Percentiles rank a stretch among this genome's conserved stretches.
phyloP scores from a whole-genome alignment of 2,797 vertebrate genomes.

The Acanthurus leucopareius region DNA sequence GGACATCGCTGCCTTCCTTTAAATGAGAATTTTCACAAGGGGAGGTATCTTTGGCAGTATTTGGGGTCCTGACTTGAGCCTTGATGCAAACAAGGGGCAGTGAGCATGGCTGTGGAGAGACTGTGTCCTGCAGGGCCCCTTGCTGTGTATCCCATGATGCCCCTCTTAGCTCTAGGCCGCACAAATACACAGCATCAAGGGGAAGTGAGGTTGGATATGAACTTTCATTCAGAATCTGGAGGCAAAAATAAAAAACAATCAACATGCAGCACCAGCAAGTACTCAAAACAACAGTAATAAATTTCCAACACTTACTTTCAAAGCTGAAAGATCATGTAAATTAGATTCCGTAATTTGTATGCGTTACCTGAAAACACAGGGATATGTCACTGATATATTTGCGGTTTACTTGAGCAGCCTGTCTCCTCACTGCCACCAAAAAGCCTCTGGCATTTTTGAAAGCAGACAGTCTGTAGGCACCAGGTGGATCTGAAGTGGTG shows the following conservation, averaged over 20 bases:
- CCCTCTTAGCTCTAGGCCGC: conserved; percentile 86
- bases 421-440: conserved; percentile 83
- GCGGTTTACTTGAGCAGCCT: conserved; percentile 71
- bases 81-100: conserved; percentile 83
- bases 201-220: conserved; percentile 45
- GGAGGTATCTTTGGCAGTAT: background rate
- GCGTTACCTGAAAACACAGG: conserved; percentile 81
- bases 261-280: background rate
- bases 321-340: background rate
- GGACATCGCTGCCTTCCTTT: background rate
- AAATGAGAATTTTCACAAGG: conserved; percentile 31
- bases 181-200: conserved; percentile 76
- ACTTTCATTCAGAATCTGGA: conserved; percentile 75
- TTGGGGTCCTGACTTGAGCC: conserved; percentile 39
- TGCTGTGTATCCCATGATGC: conserved; percentile 84
- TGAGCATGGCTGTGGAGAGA: conserved; percentile 69
- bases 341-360: background rate
- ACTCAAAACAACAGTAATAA: background rate
- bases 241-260: conserved; percentile 3
- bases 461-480: conserved; percentile 84
- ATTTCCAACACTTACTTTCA: background rate
- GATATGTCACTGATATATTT: conserved; percentile 65
- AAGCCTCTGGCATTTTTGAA: conserved; percentile 86
- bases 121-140: conserved; percentile 76
- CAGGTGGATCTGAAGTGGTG: conserved; percentile 51